Evolutionary conservation across 2,797 vertebrate species (phyloP).

Genomic region (Prunella strophiata): DNA sequence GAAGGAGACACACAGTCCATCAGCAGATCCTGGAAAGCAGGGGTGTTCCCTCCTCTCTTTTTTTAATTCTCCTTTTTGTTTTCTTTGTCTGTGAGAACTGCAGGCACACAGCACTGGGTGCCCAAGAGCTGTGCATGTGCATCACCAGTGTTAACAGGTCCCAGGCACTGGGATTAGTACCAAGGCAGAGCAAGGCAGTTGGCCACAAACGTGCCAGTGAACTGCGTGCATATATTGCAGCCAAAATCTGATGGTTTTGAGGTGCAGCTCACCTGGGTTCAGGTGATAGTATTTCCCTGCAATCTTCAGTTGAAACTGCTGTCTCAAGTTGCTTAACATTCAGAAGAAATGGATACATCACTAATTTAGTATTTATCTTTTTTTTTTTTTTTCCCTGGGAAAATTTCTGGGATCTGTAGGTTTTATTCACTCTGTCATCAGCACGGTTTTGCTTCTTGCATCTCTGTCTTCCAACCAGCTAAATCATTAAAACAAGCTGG

Average conservation of each 20-base stretch:
- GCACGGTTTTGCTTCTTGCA: not conserved
- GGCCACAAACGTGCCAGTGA: not conserved
- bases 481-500: not conserved
- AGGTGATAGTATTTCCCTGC: not conserved
- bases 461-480: not conserved
- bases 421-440: not conserved
- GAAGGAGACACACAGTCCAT: not conserved
- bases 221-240: accelerated
- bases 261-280: not conserved
- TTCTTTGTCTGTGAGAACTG: not conserved
- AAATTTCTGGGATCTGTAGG: not conserved
- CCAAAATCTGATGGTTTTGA: not conserved
- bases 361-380: not conserved
- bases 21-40: not conserved
- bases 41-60: not conserved
- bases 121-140: not conserved
- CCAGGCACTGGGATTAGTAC: not conserved
- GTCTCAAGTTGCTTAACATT: not conserved
- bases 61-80: not conserved
- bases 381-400: not conserved
- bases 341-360: not conserved
- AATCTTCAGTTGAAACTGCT: not conserved
- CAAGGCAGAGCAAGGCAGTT: not conserved
- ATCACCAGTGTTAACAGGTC: accelerated
- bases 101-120: accelerated